phyloP scores from a whole-genome alignment of 1,140 invertebrate species.

The Mactra quadrangularis region DNA sequence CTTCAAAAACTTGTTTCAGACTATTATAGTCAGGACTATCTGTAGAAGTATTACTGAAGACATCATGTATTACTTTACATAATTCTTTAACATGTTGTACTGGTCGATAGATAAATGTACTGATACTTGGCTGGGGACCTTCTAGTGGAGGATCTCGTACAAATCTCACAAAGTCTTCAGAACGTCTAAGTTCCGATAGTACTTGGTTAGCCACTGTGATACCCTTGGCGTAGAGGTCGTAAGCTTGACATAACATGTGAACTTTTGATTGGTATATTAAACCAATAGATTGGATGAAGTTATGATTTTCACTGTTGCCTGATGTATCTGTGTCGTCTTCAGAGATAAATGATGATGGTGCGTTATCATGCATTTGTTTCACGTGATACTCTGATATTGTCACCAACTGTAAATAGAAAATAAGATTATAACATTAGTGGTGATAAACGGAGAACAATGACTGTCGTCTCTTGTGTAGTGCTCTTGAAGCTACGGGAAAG shows the following conservation, averaged over 20 bases:
- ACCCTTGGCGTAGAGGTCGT: slow-evolving; percentile 77
- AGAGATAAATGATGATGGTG: slow-evolving; percentile 70
- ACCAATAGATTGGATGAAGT: slow-evolving; percentile 74
- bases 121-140: slow-evolving; percentile 73
- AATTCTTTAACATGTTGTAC: slow-evolving; percentile 79
- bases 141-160: slow-evolving; percentile 70
- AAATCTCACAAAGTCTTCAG: slow-evolving; percentile 77
- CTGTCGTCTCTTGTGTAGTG: too few species aligned
- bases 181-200: slow-evolving; percentile 71
- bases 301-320: slow-evolving; percentile 67
- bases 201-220: slow-evolving; percentile 72
- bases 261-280: slow-evolving; percentile 81
- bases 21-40: slow-evolving; percentile 71
- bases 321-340: slow-evolving; percentile 74
- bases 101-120: slow-evolving; percentile 77
- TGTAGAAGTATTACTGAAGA: slow-evolving; percentile 71
- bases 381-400: slow-evolving; percentile 81
- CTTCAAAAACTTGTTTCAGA: slow-evolving; percentile 77
- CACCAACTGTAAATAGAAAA: slow-evolving; percentile 69
- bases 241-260: slow-evolving; percentile 80
- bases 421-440: not conserved
- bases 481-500: too few species aligned
- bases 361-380: slow-evolving; percentile 80
- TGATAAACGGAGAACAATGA: too few species aligned
- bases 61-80: slow-evolving; percentile 73